Evolutionary conservation across 2,797 vertebrate species (phyloP), one percentile per base, ranked within the genome.

Genomic region (Enteromius fasciolatus): DNA sequence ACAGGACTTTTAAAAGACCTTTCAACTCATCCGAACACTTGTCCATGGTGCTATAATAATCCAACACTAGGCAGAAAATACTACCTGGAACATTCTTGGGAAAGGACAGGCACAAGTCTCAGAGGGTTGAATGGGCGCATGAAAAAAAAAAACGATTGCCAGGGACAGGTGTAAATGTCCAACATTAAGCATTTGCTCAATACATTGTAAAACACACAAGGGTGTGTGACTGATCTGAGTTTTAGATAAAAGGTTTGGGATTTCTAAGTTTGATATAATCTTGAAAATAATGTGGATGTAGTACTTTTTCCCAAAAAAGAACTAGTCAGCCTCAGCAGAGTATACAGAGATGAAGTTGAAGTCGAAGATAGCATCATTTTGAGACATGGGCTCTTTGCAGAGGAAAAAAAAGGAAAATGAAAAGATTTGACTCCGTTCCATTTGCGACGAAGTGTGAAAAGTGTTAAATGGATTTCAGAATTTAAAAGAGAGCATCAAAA

Each of bases 11-110:
- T 85, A 63, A 89, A 88, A 89, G 76, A 76, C 69, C 68, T 73
- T 36, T 46, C 85, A 83, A 82, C 70, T 84, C 83, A 76, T 76
- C 41, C 18, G 46, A 84, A 83, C 90, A 59, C 48, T 50, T 50
- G 46, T 79, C 86, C 76, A 81, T 20, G 36, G 52, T 78, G 86
- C 79, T 89, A 86, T 92, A 90, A 91, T 88, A 88, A 89, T 90
- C 87, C 64, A 57, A 87, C 86, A 89, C 90, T 31, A 69, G 78
- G 78, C 89, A 89, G 85, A 88, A 92, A 90, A 91, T 90, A 92
- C 82, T 87, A 86, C 82, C 79, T 72, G 81, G 86, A 85, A 91
- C 88, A 90, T 91, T 90, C 88, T 85, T 36, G 17, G 46, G 28
- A 81, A 66, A 75, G 63, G 54, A 20, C 48, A 70, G 66, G 67